Percentiles rank a stretch among this genome's conserved stretches.
Conservation (phyloP, 2,888 invertebrate genomes). For the Netelia inedita region DNA sequence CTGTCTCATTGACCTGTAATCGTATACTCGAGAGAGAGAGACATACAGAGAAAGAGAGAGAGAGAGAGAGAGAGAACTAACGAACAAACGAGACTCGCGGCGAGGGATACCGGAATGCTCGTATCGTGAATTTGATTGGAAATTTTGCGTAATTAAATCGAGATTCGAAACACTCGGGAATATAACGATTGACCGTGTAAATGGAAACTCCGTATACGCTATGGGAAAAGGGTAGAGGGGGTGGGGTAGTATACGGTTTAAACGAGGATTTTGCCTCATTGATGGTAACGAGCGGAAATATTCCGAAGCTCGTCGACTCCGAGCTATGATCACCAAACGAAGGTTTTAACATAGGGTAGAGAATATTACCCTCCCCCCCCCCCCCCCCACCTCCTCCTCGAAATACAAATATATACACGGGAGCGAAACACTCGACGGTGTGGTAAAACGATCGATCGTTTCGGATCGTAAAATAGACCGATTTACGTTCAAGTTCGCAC, state of each 20-base stretch:
- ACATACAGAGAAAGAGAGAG: too few relatives aligned
- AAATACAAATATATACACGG: constrained; percentile 4
- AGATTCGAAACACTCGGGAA: constrained; percentile 29
- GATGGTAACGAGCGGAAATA: constrained; percentile 10
- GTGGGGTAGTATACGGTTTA: background rate
- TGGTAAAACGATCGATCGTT: constrained; percentile 48
- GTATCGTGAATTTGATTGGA: constrained; percentile 55
- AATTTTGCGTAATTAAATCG: constrained; percentile 65
- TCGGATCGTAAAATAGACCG: constrained; percentile 43
- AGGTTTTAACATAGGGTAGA: background rate
- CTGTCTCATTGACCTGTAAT: constrained; percentile 56
- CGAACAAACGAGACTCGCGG: constrained; percentile 25
- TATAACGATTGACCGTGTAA: background rate
- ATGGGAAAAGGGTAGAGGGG: background rate
- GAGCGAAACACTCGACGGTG: background rate
- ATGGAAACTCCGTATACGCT: background rate
- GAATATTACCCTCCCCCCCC: background rate
- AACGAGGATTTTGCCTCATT: constrained; percentile 39
- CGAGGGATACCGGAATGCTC: background rate
- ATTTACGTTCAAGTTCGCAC: constrained; percentile 39
- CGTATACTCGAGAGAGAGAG: constrained; percentile 6
- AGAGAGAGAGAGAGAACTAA: constrained; percentile 21
- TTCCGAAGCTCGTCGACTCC: background rate
- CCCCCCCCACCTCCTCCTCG: background rate
- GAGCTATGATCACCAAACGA: constrained; percentile 12